Evolutionary conservation across 2,113 vertebrate species (phyloP).

Genomic region (Opisthocomus hoazin): DNA sequence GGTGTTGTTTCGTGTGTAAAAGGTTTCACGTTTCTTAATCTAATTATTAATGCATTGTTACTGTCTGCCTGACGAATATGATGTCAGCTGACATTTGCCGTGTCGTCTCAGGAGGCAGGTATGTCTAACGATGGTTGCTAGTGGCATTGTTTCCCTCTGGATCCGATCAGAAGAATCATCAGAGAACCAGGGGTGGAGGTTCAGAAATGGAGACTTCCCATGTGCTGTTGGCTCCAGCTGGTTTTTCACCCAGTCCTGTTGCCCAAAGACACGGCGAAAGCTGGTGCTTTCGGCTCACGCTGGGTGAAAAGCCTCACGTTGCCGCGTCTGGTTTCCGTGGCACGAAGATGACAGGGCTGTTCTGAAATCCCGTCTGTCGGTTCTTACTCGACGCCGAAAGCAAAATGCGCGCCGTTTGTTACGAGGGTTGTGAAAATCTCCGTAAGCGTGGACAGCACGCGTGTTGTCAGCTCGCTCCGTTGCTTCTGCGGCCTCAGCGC

Average conservation of each 20-base stretch:
- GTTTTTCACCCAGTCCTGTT: background rate
- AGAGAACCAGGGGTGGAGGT: background rate
- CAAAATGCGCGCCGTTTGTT: background rate
- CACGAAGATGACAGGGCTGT: background rate
- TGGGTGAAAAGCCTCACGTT: rapidly evolving
- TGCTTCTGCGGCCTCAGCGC: background rate
- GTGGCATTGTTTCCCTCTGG: background rate
- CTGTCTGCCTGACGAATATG: background rate
- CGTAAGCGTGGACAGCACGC: rapidly evolving
- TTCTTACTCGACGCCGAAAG: rapidly evolving
- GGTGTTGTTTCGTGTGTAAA: background rate
- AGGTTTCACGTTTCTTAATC: background rate
- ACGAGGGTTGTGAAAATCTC: background rate
- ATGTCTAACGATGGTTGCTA: rapidly evolving
- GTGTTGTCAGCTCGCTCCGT: background rate
- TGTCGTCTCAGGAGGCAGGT: background rate
- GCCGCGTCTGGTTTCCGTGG: rapidly evolving
- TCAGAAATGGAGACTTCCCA: background rate
- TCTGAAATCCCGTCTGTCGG: background rate
- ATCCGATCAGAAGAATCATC: background rate
- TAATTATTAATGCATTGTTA: background rate
- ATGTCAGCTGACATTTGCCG: background rate
- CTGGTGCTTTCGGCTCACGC: rapidly evolving
- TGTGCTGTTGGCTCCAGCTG: rapidly evolving
- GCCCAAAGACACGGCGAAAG: background rate